Conservation (phyloP, 1,140 invertebrate species). For the Drosophila malerkotliana region DNA sequence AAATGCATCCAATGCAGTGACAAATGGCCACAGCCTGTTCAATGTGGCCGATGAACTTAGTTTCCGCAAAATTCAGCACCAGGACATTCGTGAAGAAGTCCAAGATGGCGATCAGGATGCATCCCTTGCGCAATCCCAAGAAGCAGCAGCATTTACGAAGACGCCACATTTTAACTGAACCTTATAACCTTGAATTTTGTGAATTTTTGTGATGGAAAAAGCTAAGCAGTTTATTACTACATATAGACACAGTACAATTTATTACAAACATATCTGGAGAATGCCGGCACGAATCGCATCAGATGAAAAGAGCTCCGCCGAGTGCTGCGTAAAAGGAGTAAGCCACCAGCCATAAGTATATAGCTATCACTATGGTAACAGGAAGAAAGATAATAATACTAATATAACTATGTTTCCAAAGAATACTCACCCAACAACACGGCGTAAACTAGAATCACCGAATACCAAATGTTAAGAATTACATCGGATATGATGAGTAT, state of each 20-base stretch:
- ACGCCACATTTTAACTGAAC: conserved; percentile 2
- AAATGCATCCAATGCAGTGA: conserved; percentile 55
- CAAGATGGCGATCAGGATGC: conserved; percentile 28
- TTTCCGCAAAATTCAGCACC: conserved; percentile 4
- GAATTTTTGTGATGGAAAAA: conserved; percentile 35
- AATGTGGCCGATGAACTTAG: conserved; percentile 18
- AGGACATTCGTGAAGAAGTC: conserved; percentile 32
- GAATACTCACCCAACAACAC: conserved; percentile 44
- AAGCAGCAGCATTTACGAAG: conserved; percentile 40
- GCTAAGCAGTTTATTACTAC: conserved; percentile 22
- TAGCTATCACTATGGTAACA: conserved; percentile 16
- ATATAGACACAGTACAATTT: conserved; percentile 5
- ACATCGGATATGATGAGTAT: conserved; percentile 52
- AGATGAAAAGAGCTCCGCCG: conserved; percentile 56
- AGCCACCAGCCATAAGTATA: conserved; percentile 60
- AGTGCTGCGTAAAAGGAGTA: conserved; percentile 70
- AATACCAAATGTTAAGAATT: conserved; percentile 45
- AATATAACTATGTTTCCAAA: neutral
- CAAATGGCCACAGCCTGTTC: conserved; percentile 62
- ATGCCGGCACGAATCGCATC: neutral
- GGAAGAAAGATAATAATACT: neutral
- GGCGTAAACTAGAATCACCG: conserved; percentile 27
- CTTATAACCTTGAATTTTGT: too few species aligned
- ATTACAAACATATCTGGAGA: neutral
- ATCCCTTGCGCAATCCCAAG: conserved; percentile 40